Evolutionary conservation across 2,888 invertebrate genomes (phyloP), one percentile per base, ranked within the genome.

Genomic region (Cephus sareptanus): DNA sequence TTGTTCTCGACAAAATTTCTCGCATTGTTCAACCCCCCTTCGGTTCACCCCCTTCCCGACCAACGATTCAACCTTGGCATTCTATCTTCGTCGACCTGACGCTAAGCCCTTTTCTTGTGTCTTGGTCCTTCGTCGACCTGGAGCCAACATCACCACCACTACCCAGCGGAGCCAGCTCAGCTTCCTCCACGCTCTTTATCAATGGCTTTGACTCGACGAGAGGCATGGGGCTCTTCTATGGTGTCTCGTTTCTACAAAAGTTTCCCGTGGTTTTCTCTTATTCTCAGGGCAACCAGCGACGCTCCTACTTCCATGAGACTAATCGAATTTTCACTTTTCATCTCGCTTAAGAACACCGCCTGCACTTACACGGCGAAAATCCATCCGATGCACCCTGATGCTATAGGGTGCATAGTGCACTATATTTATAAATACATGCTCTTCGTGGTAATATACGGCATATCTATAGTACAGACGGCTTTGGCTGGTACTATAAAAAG

Each of bases 21-120:
- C 76, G 79, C 82, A 86, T 84, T 84, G 82, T 86, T 81, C 83
- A 77, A 77, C 79, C 79, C 80, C 81, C 81, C 81, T 82, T 76
- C 77, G 80, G 69, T 70, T 15, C 30, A 34, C 73, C 34, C 73
- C 73, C 71, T 23, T 76, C 75, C 37, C 69, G 70, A 73, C 73
- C 33, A 23, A 33, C 31, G 15, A 34, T 56, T 69, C 73, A 69
- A 79, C 56, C 76, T 79, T 71, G 69, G 69, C 80, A 77, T 78
- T 78, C 78, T 78, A 34, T 77, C 37, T 76, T 73, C 40, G 56
- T 77, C 77, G 76, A 34, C 69, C 77, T 23, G 40, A 77, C 74
- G 56, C 80, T 37, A 69, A 40, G 34, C 56, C 56, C 56, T 33
- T 77, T 74, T 34, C 37, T n/a, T 77, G 15, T 71, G 11, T n/a